phyloP scores from a whole-genome alignment of 2,888 invertebrate species.

The Andrena bucephala region DNA sequence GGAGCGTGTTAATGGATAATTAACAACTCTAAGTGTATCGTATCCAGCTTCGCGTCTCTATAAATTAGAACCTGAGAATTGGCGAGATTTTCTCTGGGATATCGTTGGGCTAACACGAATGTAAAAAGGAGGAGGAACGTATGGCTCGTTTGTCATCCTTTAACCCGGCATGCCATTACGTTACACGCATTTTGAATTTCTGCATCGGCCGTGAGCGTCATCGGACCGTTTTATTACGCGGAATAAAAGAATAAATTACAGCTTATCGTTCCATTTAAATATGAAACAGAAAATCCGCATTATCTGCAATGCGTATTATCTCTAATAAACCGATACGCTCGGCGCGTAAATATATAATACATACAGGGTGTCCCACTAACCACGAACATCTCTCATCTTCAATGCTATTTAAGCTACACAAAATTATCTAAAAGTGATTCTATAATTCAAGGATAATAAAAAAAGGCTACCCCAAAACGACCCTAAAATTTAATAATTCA shows the following conservation, averaged over 20 bases:
- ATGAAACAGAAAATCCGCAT: slow-evolving; percentile 55
- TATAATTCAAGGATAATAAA: too few species aligned
- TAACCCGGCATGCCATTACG: slow-evolving; percentile 5
- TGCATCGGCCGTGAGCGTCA: slow-evolving; percentile 12
- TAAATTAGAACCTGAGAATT: neutral
- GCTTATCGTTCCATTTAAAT: slow-evolving; percentile 53
- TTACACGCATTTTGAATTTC: slow-evolving; percentile 27
- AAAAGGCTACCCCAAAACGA: too few species aligned
- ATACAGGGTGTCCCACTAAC: too few species aligned
- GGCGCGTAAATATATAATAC: slow-evolving; percentile 40
- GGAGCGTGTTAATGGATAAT: too few species aligned
- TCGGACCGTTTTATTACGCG: slow-evolving; percentile 41
- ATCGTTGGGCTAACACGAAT: slow-evolving; percentile 19
- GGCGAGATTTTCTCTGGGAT: neutral
- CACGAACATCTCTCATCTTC: too few species aligned
- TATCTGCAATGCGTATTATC: slow-evolving; percentile 49
- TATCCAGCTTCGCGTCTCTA: neutral
- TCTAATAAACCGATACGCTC: slow-evolving; percentile 46
- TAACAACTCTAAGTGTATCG: too few species aligned
- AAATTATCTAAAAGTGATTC: too few species aligned
- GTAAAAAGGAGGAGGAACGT: neutral
- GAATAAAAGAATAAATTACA: slow-evolving; percentile 58
- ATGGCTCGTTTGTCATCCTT: slow-evolving; percentile 17
- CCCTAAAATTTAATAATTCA: too few species aligned
- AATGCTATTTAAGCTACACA: too few species aligned